Evolutionary conservation across 2,797 vertebrate species (phyloP).

Genomic region (Nasua narica): DNA sequence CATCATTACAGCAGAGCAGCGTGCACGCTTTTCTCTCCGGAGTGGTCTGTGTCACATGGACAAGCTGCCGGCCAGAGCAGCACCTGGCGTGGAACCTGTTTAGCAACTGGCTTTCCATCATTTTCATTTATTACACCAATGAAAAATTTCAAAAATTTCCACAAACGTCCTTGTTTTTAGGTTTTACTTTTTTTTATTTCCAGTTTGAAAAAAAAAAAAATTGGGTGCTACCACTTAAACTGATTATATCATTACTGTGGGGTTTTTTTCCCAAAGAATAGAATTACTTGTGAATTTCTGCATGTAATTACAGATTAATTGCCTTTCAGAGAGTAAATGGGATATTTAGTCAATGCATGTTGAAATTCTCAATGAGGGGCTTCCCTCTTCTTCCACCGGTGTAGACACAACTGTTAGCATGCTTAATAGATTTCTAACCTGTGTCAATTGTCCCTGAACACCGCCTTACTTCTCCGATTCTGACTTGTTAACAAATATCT

Average conservation of each 20-base stretch:
- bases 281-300: slow-evolving; percentile 63
- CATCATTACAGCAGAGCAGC: not conserved
- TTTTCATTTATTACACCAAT: not conserved
- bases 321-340: slow-evolving; percentile 47
- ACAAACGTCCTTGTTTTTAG: not conserved
- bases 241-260: slow-evolving; percentile 23
- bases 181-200: slow-evolving; percentile 42
- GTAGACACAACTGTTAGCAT: slow-evolving; percentile 60
- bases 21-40: not conserved
- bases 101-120: not conserved
- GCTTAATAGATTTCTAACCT: slow-evolving; percentile 78
- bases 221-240: not conserved
- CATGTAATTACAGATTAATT: slow-evolving; percentile 59
- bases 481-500: slow-evolving; percentile 84
- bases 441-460: slow-evolving; percentile 76
- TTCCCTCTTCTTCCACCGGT: slow-evolving; percentile 43
- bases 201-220: not conserved
- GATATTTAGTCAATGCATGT: slow-evolving; percentile 27
- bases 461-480: slow-evolving; percentile 79
- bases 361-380: slow-evolving; percentile 71
- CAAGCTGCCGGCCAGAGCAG: not conserved
- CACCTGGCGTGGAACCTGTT: slow-evolving; percentile 67
- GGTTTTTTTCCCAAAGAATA: not conserved
- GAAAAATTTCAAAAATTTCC: not conserved
- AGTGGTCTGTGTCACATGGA: slow-evolving; percentile 21